Conservation (phyloP, 2,888 invertebrate species). For the Heliconius hortense region DNA sequence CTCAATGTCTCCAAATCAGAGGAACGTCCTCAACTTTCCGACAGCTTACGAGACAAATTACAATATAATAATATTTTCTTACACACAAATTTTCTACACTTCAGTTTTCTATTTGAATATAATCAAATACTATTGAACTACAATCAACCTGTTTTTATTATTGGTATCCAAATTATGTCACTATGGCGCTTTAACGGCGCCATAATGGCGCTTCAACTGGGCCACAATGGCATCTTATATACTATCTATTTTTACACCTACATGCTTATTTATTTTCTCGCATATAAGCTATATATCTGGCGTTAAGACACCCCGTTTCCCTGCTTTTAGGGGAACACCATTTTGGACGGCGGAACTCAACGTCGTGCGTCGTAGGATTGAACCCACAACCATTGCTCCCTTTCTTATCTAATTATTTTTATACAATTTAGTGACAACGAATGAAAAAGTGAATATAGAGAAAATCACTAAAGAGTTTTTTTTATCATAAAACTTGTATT, state of each 20-base stretch:
- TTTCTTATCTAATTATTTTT: neutral
- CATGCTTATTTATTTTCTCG: neutral
- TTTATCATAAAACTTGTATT: conserved; percentile 7
- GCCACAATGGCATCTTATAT: neutral
- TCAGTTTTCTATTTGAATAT: no score
- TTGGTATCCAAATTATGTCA: neutral
- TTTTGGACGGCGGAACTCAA: neutral
- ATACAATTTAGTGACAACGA: neutral
- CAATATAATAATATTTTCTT: no score
- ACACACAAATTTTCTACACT: no score
- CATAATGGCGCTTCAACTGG: neutral
- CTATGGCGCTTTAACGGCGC: neutral
- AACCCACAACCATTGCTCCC: neutral
- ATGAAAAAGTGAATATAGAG: no score
- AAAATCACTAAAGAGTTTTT: conserved; percentile 1
- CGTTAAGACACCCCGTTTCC: neutral
- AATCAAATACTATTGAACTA: neutral
- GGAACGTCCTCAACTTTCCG: no score
- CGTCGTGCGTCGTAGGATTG: neutral
- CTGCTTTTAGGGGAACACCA: neutral
- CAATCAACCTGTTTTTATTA: neutral
- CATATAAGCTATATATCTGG: neutral
- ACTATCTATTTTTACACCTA: neutral
- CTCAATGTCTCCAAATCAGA: no score
- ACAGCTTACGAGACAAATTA: no score